These are phyloP conservation scores for Orchesellides sinensis DNA, from an alignment of 2,888 invertebrate species.

Conservation along the genomic window DNA sequence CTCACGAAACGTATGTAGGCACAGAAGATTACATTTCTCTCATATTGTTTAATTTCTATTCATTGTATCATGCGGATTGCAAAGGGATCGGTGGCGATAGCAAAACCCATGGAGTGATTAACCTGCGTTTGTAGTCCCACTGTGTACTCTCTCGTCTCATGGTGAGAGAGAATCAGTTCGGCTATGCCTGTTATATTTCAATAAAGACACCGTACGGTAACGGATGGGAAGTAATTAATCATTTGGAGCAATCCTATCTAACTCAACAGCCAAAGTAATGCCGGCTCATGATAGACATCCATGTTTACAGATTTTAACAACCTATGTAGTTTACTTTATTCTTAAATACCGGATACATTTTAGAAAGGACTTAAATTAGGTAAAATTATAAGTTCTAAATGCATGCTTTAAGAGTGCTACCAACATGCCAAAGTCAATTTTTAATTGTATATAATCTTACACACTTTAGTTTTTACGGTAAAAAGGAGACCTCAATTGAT, in stretches of 20 bases:
- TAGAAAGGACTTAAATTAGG: no score
- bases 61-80: no score
- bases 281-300: no score
- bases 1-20: constrained; percentile 21
- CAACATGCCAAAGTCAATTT: no score
- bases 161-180: constrained; percentile 28
- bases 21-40: neutral
- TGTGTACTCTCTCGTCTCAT: constrained; percentile 6
- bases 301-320: no score
- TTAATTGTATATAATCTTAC: no score
- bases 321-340: no score
- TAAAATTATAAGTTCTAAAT: no score
- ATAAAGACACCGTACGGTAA: constrained; percentile 54
- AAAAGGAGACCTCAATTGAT: no score
- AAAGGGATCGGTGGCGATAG: neutral
- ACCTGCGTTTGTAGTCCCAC: neutral
- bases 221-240: constrained; percentile 62
- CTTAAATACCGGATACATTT: no score
- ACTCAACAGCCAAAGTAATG: neutral
- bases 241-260: constrained; percentile 37
- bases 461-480: no score
- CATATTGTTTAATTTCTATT: constrained; percentile 1
- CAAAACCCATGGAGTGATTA: constrained; percentile 3
- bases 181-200: constrained; percentile 55
- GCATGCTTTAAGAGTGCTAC: no score